Percentiles rank a stretch among this genome's conserved stretches.
These are phyloP conservation scores for Himalopsyche japonica DNA, from an alignment of 2,888 invertebrate genomes.

Conservation along the genomic window DNA sequence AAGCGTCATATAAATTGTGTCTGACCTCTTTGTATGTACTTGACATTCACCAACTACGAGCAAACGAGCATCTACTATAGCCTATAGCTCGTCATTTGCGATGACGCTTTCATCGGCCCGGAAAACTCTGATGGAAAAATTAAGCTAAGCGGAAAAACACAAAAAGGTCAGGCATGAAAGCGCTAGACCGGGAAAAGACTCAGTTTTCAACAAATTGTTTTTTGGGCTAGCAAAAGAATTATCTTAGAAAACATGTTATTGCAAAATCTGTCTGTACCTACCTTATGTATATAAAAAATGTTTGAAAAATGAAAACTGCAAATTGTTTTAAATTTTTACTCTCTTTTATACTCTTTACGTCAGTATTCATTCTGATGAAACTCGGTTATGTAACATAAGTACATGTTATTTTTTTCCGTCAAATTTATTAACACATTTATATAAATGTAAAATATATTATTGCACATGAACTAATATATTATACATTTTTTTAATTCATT, in stretches of 20 bases:
- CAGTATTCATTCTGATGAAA: too few species aligned
- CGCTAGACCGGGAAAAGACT: background rate
- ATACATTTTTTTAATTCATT: too few species aligned
- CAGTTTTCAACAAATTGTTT: background rate
- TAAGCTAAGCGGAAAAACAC: slow-evolving; percentile 16
- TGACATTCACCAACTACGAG: background rate
- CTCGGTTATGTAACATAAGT: too few species aligned
- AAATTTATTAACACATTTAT: too few species aligned
- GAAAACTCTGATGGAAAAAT: slow-evolving; percentile 16
- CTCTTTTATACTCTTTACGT: too few species aligned
- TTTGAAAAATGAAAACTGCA: too few species aligned
- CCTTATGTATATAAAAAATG: background rate
- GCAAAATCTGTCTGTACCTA: background rate
- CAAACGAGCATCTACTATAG: background rate
- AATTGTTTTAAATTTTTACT: too few species aligned
- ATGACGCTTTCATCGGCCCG: slow-evolving; percentile 8
- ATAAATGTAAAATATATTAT: too few species aligned
- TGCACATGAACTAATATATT: too few species aligned
- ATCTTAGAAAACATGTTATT: background rate
- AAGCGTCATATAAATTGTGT: background rate
- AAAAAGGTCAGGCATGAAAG: background rate
- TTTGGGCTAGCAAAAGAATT: background rate
- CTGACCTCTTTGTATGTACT: background rate
- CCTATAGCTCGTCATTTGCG: slow-evolving; percentile 3
- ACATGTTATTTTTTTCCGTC: too few species aligned